These are phyloP conservation scores for Acrobasis consociella DNA, from an alignment of 2,888 invertebrate genomes.

Conservation along the genomic window DNA sequence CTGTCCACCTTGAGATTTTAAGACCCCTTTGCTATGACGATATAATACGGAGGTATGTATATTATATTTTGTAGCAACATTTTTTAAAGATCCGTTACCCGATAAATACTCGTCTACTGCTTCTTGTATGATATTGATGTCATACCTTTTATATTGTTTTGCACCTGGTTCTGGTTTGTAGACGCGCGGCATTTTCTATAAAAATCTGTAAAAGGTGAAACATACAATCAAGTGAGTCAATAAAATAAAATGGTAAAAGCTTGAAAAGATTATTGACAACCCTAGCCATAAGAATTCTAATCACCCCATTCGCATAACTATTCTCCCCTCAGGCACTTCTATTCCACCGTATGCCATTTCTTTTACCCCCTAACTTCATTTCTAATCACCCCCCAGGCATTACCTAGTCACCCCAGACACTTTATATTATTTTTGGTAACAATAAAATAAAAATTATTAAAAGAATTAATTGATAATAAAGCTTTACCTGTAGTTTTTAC, in stretches of 20 bases:
- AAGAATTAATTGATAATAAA: no score
- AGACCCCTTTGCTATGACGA: background rate
- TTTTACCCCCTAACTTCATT: background rate
- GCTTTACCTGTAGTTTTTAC: no score
- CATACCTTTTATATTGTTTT: background rate
- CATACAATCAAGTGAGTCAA: no score
- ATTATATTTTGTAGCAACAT: background rate
- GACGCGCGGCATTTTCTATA: background rate
- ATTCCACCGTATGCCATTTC: background rate
- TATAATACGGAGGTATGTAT: slow-evolving; percentile 6
- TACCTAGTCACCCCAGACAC: no score
- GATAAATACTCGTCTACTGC: slow-evolving; percentile 1
- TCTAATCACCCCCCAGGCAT: no score
- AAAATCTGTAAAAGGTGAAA: no score
- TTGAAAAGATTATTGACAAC: no score
- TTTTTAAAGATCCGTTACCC: background rate
- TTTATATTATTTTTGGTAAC: no score
- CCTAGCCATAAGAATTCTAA: background rate
- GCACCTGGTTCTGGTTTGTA: slow-evolving; percentile 2
- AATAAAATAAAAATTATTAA: no score
- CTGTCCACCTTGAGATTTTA: slow-evolving; percentile 10
- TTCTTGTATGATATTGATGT: background rate
- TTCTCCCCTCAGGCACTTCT: slow-evolving; percentile 1
- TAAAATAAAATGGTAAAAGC: no score
- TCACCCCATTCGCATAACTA: slow-evolving; percentile 4